Percentiles rank a stretch among this genome's conserved stretches.
Conservation (phyloP, 2,888 invertebrate genomes). For the Netelia inedita region DNA sequence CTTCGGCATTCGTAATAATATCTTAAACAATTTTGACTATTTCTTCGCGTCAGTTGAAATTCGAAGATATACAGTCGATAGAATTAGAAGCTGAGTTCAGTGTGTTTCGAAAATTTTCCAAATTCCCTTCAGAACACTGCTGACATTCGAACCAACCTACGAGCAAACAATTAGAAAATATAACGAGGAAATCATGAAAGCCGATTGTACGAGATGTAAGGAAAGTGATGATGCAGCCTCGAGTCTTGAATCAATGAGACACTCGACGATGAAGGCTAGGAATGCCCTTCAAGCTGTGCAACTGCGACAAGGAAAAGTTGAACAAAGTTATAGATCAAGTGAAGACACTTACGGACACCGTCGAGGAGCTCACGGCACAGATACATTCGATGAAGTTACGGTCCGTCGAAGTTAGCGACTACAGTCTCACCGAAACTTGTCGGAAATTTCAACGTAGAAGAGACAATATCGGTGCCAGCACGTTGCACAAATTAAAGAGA, state of each 20-base stretch:
- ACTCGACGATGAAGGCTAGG: slow-evolving; percentile 44
- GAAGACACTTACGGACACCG: slow-evolving; percentile 65
- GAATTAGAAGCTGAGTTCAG: slow-evolving; percentile 38
- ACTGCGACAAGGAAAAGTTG: slow-evolving; percentile 66
- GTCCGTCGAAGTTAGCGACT: background rate
- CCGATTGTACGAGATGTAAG: background rate
- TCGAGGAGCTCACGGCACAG: slow-evolving; percentile 72
- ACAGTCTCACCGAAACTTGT: background rate
- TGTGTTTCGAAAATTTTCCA: slow-evolving; percentile 21
- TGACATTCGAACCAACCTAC: slow-evolving; percentile 47
- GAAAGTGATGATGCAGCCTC: background rate
- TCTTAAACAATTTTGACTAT: background rate
- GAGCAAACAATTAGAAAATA: background rate
- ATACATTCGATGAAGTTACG: slow-evolving; percentile 55
- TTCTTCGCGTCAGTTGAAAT: background rate
- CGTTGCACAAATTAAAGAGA: slow-evolving; percentile 48
- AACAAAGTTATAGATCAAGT: slow-evolving; percentile 71
- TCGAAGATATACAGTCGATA: slow-evolving; percentile 22
- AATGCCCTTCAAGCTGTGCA: slow-evolving; percentile 61
- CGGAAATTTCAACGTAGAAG: background rate
- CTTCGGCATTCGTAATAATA: too few relatives aligned
- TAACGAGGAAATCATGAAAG: slow-evolving; percentile 42
- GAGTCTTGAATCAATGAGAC: slow-evolving; percentile 5
- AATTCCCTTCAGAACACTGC: background rate
- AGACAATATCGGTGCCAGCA: background rate